phyloP scores from a whole-genome alignment of 1,140 invertebrate genomes.

The Drosophila nikananu region DNA sequence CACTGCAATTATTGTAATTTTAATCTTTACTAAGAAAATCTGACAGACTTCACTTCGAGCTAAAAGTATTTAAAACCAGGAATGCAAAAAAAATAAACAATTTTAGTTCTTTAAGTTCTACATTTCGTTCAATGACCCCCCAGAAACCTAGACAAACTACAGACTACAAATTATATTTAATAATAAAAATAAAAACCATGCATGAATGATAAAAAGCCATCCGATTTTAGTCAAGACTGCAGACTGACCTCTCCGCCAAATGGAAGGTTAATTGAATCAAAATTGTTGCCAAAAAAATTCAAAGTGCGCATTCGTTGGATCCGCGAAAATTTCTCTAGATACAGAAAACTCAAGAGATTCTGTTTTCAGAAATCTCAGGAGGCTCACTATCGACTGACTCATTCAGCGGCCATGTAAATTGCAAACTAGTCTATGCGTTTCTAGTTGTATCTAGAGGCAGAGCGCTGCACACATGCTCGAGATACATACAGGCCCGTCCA shows the following conservation, averaged over 20 bases:
- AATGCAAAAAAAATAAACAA: constrained; percentile 31
- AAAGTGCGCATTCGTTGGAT: constrained; percentile 40
- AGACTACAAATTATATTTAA: neutral
- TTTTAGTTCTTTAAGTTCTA: neutral
- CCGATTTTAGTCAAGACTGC: constrained; percentile 25
- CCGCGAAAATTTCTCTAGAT: constrained; percentile 25
- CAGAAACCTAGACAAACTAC: neutral
- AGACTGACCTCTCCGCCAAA: constrained; percentile 42
- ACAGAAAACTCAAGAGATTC: constrained; percentile 34
- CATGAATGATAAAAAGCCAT: constrained; percentile 2
- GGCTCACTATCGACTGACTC: constrained; percentile 28
- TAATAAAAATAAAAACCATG: neutral
- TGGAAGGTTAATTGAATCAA: constrained; percentile 70
- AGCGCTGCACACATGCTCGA: neutral
- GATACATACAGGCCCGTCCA: constrained; percentile 23
- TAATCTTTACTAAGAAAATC: neutral
- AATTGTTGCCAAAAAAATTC: constrained; percentile 41
- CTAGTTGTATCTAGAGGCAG: constrained; percentile 45
- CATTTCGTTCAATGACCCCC: constrained; percentile 26
- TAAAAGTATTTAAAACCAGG: neutral
- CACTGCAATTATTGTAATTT: no score
- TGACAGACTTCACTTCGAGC: neutral
- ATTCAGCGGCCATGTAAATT: constrained; percentile 25
- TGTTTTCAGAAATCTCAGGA: constrained; percentile 25
- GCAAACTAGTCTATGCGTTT: constrained; percentile 50